Evolutionary conservation across 2,113 vertebrate genomes (phyloP), one percentile per base, ranked within the genome.

Genomic region (Lamprotornis superbus): DNA sequence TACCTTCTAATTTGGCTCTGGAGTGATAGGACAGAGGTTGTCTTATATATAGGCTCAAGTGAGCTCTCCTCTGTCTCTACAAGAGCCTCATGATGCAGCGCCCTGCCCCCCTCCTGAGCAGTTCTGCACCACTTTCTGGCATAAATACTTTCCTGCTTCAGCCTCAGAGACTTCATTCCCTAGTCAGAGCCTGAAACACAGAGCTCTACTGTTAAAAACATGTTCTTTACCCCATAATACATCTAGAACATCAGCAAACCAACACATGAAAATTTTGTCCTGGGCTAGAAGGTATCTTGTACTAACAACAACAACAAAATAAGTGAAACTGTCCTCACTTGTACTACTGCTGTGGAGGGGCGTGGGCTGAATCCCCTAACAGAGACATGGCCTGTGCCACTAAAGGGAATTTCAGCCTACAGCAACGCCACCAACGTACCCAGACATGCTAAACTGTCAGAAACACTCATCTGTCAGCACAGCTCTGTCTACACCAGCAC

Each of bases 381-480:
- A 80, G 82, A 85, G 82, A 50, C 63, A 46, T 0, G 10, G 70
- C 88, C 57, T 40, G 82, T 88, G 85, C 92, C 82, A 95, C 87
- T 90, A 83, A 79, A 91, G 90, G 61, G 82, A 94, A 76, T 87
- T 85, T 85, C 82, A 88, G 88, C 95, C 95, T 57, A 64, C 31
- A 0, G 94, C 75, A 90, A 61, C 1, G 5, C 94, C 88, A 96
- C 88, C 75, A 91, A 94, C 83, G 0, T 88, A 93, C 79, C 85
- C 85, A 95, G 95, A 93, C 92, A 94, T 8, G 50, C 94, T 91
- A 63, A 95, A 90, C 92, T 93, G 90, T 94, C 95, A 95, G 88
- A 68, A 97, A 90, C 92, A 88, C 79, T 93, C 92, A 90, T 96
- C 94, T 93, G 90, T 96, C 92, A 96, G 88, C 94, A 80, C 13